phyloP scores from a whole-genome alignment of 2,797 vertebrate species.

The Cryptoblepharus egeriae region DNA sequence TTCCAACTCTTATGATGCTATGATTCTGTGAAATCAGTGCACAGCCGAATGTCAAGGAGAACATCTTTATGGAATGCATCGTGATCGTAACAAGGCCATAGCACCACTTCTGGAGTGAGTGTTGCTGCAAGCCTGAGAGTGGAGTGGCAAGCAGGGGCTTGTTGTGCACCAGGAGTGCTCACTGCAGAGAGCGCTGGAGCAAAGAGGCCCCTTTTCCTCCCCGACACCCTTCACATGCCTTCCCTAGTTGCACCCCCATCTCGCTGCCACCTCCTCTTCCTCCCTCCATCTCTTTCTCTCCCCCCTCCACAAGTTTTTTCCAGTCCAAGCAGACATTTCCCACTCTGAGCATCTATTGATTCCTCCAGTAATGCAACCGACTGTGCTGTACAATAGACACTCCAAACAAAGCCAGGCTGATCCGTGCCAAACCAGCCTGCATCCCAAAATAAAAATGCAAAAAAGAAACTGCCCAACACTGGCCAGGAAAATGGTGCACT shows the following conservation, averaged over 20 bases:
- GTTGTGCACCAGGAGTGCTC: neutral
- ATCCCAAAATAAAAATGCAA: conserved; percentile 42
- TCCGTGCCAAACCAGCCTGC: conserved; percentile 23
- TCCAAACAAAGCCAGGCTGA: conserved; percentile 38
- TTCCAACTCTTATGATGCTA: too few species aligned
- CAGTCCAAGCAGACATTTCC: conserved; percentile 30
- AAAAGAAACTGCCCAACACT: neutral
- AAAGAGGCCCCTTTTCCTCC: too few species aligned
- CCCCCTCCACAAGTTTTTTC: conserved; percentile 10
- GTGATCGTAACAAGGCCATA: neutral
- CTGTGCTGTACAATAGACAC: conserved; percentile 3
- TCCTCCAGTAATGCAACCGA: conserved; percentile 54
- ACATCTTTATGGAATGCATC: neutral
- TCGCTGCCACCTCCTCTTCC: neutral
- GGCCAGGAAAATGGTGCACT: neutral
- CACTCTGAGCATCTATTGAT: conserved; percentile 53
- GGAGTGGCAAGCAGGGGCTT: too few species aligned
- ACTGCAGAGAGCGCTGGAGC: neutral
- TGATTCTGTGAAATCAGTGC: neutral
- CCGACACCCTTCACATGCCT: neutral
- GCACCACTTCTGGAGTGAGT: conserved; percentile 13
- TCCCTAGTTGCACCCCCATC: neutral
- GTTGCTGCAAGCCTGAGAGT: neutral
- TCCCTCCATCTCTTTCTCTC: rapidly evolving
- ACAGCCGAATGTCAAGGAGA: conserved; percentile 14